Evolutionary conservation across 2,888 invertebrate genomes (phyloP), one percentile per base, ranked within the genome.

Genomic region (Parelbella ahira): DNA sequence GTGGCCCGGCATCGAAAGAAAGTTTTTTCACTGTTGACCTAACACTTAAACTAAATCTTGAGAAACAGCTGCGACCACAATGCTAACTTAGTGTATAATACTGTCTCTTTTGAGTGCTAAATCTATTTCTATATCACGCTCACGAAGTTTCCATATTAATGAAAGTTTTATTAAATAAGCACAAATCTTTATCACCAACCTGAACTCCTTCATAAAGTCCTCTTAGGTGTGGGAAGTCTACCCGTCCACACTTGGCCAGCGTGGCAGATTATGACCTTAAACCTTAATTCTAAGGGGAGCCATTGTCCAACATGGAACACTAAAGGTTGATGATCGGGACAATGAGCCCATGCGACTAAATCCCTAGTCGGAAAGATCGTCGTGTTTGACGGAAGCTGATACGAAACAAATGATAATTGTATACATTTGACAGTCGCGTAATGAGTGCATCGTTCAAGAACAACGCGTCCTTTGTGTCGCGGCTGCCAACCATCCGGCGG

Each of bases 381-480:
- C 24, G 9, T 10, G 24, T 34, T 47, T 45, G 36, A 39, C 36
- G 27, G 33, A 50, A 32, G 43, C 34, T 34, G 12, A 30, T 15
- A 38, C 10, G 13, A 38, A 46, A 38, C 27, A 27, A 49, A 53
- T 56, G 46, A 55, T 49, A 25, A 44, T 44, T 47, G 42, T 60
- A 54, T 54, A 50, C 46, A 50, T 58, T 75, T 68, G 71, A 65
- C 88, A 93, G 93, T 86, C 91, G 93, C 68, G 91, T 92, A 78
- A 87, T 87, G 83, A 82, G 88, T 69, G 92, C 93, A 69, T 95
- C 95, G 80, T 96, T 95, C 90, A 96, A 96, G 90, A 95, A 95
- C 90, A 96, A 96, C 87, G 93, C 96, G 58, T 96, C 96, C 43
- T 97, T 97, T 88, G 96, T 96, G 75, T 95, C 96, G 67, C 92